Percentiles rank a stretch among this genome's conserved stretches.
Evolutionary conservation across 2,113 vertebrate genomes (phyloP).

Genomic region (Choloepus hoffmanni): DNA sequence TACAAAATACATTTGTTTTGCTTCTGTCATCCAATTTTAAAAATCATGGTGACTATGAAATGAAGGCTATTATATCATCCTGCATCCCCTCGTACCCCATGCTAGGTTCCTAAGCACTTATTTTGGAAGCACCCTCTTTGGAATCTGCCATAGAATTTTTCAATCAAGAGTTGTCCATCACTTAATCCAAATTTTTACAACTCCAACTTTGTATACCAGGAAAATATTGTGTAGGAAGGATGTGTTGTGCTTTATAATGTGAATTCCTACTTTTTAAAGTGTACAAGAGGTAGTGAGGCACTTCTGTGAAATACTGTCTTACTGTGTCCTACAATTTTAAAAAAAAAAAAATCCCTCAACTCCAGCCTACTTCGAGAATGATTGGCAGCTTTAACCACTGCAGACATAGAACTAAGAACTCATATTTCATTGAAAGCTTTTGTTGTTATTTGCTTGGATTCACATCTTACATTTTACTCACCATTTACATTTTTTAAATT

Average conservation of each 20-base stretch:
- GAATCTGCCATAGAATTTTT: constrained; percentile 39
- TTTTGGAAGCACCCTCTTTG: constrained; percentile 14
- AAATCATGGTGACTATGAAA: neutral
- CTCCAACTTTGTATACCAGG: neutral
- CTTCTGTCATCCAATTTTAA: constrained; percentile 19
- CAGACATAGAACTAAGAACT: neutral
- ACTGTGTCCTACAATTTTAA: constrained; percentile 41
- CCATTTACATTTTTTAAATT: constrained; percentile 49
- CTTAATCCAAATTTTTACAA: constrained; percentile 45
- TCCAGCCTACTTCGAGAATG: constrained; percentile 56
- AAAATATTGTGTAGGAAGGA: constrained; percentile 37
- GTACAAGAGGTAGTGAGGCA: neutral
- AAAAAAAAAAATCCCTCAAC: constrained; percentile 28
- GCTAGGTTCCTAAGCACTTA: neutral
- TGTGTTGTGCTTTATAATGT: neutral
- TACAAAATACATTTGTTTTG: constrained; percentile 49
- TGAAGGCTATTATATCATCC: neutral
- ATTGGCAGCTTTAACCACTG: neutral
- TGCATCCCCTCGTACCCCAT: neutral
- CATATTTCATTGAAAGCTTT: constrained; percentile 46
- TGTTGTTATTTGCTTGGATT: constrained; percentile 51
- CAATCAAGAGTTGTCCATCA: neutral
- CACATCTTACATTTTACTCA: neutral
- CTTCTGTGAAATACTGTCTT: constrained; percentile 37
- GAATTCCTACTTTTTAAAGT: neutral